Percentiles rank a stretch among this genome's conserved stretches.
Conservation (phyloP, 2,797 vertebrate species). For the Dipus sagitta region DNA sequence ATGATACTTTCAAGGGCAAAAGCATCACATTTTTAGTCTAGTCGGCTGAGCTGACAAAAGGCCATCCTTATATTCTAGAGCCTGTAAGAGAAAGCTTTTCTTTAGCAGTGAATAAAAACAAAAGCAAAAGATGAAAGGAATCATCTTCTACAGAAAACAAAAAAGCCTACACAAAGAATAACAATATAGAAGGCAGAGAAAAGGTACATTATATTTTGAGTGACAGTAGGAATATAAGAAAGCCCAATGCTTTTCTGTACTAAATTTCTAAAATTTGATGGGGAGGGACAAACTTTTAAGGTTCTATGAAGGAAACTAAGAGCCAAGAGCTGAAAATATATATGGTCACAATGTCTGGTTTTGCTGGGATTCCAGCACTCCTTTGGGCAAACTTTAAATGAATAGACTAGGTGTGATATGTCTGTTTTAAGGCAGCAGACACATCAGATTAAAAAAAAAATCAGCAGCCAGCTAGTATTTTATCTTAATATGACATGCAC, state of each 20-base stretch:
- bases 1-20: constrained; percentile 67
- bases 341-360: background rate
- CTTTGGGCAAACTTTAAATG: background rate
- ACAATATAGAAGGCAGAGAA: constrained; percentile 56
- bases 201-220: constrained; percentile 42
- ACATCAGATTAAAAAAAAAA: background rate
- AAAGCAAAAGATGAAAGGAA: constrained; percentile 72
- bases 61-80: constrained; percentile 52
- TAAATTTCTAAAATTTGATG: constrained; percentile 7
- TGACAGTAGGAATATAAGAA: background rate
- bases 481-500: constrained; percentile 34
- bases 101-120: constrained; percentile 73
- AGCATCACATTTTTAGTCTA: constrained; percentile 40
- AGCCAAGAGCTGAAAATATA: constrained; percentile 40
- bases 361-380: background rate
- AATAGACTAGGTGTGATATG: background rate
- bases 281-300: background rate
- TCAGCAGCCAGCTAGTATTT: constrained; percentile 55
- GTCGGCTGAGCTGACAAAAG: constrained; percentile 53
- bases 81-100: constrained; percentile 66
- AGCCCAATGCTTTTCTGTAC: constrained; percentile 6
- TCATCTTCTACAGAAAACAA: constrained; percentile 69
- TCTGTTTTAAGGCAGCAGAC: constrained; percentile 21
- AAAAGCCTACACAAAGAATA: constrained; percentile 68
- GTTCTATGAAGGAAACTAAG: constrained; percentile 48